Evolutionary conservation across 2,113 vertebrate species (phyloP).

Genomic region (Lamprotornis superbus): DNA sequence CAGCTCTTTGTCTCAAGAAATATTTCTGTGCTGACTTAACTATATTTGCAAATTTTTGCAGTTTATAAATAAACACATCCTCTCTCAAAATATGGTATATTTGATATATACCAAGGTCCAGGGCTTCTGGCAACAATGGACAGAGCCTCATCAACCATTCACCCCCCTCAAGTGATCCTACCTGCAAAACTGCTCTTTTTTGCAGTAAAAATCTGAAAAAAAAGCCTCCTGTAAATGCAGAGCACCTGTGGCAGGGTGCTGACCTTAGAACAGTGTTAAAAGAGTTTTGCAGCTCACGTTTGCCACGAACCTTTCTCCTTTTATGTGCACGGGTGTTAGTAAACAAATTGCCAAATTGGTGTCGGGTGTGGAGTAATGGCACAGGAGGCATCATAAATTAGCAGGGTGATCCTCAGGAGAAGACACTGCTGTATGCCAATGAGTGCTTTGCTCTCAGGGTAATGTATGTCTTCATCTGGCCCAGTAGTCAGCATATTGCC

Average conservation of each 20-base stretch:
- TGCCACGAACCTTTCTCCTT: constrained; percentile 69
- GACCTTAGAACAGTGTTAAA: constrained; percentile 61
- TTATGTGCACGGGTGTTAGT: constrained; percentile 70
- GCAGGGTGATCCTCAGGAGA: constrained; percentile 83
- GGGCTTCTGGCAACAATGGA: background rate
- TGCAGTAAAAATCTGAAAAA: background rate
- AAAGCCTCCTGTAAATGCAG: constrained; percentile 24
- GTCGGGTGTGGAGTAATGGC: constrained; percentile 94
- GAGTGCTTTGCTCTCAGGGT: constrained; percentile 88
- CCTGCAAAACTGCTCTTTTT: background rate
- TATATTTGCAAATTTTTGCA: background rate
- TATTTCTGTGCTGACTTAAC: background rate
- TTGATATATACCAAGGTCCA: background rate
- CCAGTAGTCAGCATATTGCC: constrained; percentile 97
- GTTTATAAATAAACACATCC: background rate
- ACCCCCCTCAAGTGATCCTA: background rate
- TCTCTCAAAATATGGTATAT: background rate
- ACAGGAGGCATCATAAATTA: constrained; percentile 89
- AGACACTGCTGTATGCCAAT: constrained; percentile 87
- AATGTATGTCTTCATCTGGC: constrained; percentile 99
- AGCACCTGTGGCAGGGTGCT: constrained; percentile 65
- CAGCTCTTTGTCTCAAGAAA: background rate
- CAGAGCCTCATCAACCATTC: background rate
- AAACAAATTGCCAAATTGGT: constrained; percentile 91
- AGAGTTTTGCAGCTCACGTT: constrained; percentile 67